Conservation (phyloP, 2,797 vertebrate species). For the Xerus rutilus region DNA sequence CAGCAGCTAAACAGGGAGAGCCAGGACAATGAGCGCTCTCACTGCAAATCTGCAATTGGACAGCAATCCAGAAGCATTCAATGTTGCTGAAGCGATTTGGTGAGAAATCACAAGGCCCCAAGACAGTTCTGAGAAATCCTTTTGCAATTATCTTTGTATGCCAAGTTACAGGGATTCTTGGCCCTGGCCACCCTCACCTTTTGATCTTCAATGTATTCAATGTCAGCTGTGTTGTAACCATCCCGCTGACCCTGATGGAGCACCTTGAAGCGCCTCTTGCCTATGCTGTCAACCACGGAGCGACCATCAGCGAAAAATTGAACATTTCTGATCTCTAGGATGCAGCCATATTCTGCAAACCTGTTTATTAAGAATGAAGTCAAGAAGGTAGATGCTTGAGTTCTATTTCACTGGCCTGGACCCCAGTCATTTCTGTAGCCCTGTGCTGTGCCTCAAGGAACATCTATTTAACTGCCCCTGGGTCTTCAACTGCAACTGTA, state of each 20-base stretch:
- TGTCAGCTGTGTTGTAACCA: conserved; percentile 92
- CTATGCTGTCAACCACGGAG: conserved; percentile 91
- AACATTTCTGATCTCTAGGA: conserved; percentile 92
- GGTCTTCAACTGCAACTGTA: background rate
- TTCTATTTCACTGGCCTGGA: conserved; percentile 57
- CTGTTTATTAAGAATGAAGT: conserved; percentile 84
- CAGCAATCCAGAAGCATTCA: background rate
- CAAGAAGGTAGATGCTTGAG: conserved; percentile 75
- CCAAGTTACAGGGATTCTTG: conserved; percentile 10
- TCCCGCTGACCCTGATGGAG: conserved; percentile 90
- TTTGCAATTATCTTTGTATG: background rate
- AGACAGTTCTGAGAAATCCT: conserved; percentile 17
- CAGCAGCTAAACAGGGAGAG: background rate
- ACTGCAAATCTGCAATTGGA: background rate
- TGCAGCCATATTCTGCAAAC: conserved; percentile 92
- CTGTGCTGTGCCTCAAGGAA: conserved; percentile 35
- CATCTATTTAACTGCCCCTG: conserved; percentile 4
- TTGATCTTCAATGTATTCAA: conserved; percentile 92
- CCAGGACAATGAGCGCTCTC: background rate
- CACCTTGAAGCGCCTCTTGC: conserved; percentile 91
- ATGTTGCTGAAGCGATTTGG: background rate
- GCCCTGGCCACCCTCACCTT: conserved; percentile 83
- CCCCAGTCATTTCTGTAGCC: conserved; percentile 59
- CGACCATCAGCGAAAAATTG: conserved; percentile 92
- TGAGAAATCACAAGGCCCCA: background rate